Base-by-base conservation (phyloP, 2,797 vertebrate species). In the Selene dorsalis region DNA sequence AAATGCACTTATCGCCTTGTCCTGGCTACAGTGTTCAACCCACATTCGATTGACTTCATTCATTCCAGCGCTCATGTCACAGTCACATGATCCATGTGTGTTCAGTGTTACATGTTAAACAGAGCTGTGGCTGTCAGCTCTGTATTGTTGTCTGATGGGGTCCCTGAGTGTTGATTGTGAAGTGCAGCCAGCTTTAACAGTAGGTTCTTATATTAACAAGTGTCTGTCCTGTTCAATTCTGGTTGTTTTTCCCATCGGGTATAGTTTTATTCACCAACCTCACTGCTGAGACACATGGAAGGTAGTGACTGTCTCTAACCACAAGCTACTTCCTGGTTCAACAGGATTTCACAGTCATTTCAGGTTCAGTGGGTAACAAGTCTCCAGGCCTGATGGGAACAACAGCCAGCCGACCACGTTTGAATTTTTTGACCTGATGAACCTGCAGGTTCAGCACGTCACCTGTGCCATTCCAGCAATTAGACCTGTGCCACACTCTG, bases 71-170 rank as follows among this genome's bases (percentile, higher is more conserved):
- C 30, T 35, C 2, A 4, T 50, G 30, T 30, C 16, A 14, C n/a
- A 24, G 12, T 45, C 32, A 22, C 20, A n/a, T 35, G 11, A 43
- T n/a, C 8, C 13, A 13, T 16, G 47, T 18, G 20, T 56, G 55
- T 48, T 3, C 18, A 43, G 47, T 74, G 39, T 79, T 58, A 39
- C 52, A 38, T 73, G 26, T 52, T 69, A 18, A 79, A 65, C 68
- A 71, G 28, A 59, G 22, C 70, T 20, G 75, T 55, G 47, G 60
- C 53, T 35, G 43, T 60, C 13, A 17, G n/a, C 32, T 75, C 48
- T n/a, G n/a, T 75, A 55, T 30, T 30, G 30, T 73, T 85, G 7
- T 77, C 73, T 20, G 8, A 4, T n/a, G 18, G 47, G 52, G 2
- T 53, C 11, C 12, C 50, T 30, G 28, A 4, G 28, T 30, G 28